Percentiles rank a stretch among this genome's conserved stretches.
phyloP scores from a whole-genome alignment of 2,888 invertebrate genomes.

The Lithodes maja region DNA sequence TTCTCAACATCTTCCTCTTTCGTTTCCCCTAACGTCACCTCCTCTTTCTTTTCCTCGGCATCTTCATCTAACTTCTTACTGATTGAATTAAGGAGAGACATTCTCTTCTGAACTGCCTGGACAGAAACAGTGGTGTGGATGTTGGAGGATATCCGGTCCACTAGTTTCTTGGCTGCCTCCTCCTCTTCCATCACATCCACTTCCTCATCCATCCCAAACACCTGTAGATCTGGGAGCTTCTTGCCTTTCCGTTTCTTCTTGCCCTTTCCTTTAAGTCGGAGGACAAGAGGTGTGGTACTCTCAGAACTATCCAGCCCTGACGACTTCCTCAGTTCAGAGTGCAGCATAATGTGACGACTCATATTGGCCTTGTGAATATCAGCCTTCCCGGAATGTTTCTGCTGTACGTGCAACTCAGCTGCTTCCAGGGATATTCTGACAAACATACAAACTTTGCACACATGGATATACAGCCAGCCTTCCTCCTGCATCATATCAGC shows the following conservation, averaged over 20 bases:
- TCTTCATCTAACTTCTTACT: conserved; percentile 64
- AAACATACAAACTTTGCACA: conserved; percentile 66
- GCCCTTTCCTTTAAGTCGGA: conserved; percentile 23
- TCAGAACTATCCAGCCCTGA: conserved; percentile 21
- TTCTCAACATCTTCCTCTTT: background rate
- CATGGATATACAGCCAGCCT: conserved; percentile 66
- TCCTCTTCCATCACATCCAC: conserved; percentile 43
- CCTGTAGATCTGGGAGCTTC: conserved; percentile 45
- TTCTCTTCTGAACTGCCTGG: conserved; percentile 53
- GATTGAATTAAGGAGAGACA: conserved; percentile 59
- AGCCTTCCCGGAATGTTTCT: conserved; percentile 62
- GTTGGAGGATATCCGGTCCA: conserved; percentile 64
- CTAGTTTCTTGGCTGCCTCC: conserved; percentile 62
- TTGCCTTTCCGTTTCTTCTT: conserved; percentile 48
- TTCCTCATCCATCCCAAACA: conserved; percentile 59
- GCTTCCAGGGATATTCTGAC: conserved; percentile 51
- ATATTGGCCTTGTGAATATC: conserved; percentile 69
- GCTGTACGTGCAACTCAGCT: conserved; percentile 58
- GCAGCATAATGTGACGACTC: conserved; percentile 58
- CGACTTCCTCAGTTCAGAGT: conserved; percentile 53
- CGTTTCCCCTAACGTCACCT: background rate
- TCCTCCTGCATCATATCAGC: conserved; percentile 52
- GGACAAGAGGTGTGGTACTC: background rate
- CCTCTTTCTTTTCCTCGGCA: conserved; percentile 39
- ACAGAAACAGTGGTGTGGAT: conserved; percentile 64